phyloP scores from a whole-genome alignment of 2,797 vertebrate genomes.

The Tragopan temminckii region DNA sequence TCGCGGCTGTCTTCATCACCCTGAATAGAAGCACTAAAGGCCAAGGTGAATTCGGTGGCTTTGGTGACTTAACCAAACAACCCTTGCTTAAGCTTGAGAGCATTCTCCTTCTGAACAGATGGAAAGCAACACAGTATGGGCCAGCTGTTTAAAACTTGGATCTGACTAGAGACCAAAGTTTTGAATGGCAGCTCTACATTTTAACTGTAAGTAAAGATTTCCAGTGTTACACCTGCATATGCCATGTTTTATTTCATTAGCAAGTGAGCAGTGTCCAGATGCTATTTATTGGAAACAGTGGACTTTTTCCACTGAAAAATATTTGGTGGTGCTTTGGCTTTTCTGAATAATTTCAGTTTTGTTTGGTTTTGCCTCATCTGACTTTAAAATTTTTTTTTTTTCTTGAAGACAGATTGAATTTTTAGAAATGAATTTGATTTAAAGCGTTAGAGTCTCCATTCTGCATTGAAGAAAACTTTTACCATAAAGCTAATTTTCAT shows the following conservation, averaged over 20 bases:
- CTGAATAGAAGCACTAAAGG: not conserved
- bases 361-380: conserved; percentile 44
- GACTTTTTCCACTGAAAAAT: conserved; percentile 51
- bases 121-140: not conserved
- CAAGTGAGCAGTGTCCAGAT: conserved; percentile 8
- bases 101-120: not conserved
- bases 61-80: not conserved
- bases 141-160: not conserved
- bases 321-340: conserved; percentile 54
- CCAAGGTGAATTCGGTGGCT: not conserved
- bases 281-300: conserved; percentile 52
- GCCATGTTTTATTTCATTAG: conserved; percentile 43
- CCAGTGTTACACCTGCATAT: not conserved
- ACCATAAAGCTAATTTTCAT: not conserved
- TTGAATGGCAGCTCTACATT: conserved; percentile 26
- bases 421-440: conserved; percentile 1
- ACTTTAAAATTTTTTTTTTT: not conserved
- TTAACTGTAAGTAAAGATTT: conserved; percentile 53
- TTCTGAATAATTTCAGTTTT: conserved; percentile 33
- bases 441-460: conserved; percentile 8
- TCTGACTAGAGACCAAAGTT: not conserved
- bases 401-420: conserved; percentile 22
- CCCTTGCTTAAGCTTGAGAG: not conserved
- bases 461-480: not conserved
- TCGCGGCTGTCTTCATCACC: not conserved